Base-by-base conservation (phyloP, 2,113 vertebrate genomes). In the Oncorhynchus keta region DNA sequence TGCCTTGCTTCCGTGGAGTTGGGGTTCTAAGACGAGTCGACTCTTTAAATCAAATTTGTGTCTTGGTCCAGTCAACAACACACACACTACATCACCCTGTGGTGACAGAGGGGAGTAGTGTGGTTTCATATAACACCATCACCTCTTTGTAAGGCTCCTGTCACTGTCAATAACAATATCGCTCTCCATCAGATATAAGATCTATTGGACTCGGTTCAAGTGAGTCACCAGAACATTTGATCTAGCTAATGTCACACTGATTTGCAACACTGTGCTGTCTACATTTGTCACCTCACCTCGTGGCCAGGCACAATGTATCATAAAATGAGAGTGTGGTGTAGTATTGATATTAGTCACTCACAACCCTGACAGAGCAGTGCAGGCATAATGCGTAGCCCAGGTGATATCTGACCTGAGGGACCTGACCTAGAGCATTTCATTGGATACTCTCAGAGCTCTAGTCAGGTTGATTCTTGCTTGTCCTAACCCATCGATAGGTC, bases 41-140 rank as follows among this genome's bases (percentile, higher is more conserved):
- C 39, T 18, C 12, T 20, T 14, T 35, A 11, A 62, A 8, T 62
- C 59, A 62, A n/a, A n/a, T 22, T 1, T 22, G 5, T 24, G n/a
- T 62, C n/a, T 62, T 62, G 59, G 59, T n/a, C 59, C n/a, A 62
- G 20, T 62, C 59, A n/a, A 62, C 59, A 62, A 62, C 67, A 68
- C 14, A 32, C 28, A 14, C n/a, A 12, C 8, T 45, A 45, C 9
- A 45, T 11, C 39, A 45, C 18, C 30, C 20, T 39, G 32, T 39
- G 20, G 39, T 45, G 39, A 45, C 8, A 4, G 14, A 32, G 28
- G n/a, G 48, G 48, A 18, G 69, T 16, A 28, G 55, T 45, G 39
- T 45, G 39, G 39, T 45, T 2, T 45, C 39, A 45, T 9, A 45
- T 11, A 45, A 39, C 18, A 24, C 26, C 45, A 55, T 16, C 69